Evolutionary conservation across 2,113 vertebrate genomes (phyloP), one percentile per base, ranked within the genome.

Genomic region (Phaetusa simplex): DNA sequence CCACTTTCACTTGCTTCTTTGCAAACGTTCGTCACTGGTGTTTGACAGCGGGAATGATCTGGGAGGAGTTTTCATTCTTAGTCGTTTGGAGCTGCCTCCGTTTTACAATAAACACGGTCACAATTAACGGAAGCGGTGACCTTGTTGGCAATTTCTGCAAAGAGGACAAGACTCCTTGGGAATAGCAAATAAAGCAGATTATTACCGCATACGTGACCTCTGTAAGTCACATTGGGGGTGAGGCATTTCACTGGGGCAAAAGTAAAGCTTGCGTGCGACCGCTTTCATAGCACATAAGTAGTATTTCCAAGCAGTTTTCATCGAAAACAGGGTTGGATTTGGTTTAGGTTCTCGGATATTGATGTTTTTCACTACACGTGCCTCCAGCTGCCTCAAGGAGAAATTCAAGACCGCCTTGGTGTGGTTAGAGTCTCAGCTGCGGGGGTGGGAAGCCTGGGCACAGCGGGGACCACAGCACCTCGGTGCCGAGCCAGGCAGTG

Each of bases 91-190:
- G 61, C 70, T 1, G 0, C 82, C 93, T 80, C 64, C 0, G 0
- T 32, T 38, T 50, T 6, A 52, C 12, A 76, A 89, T 64, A 95
- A 97, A 95, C 97, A 95, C 30, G 71, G 86, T 5, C 73, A 97
- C 92, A 96, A 97, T 97, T 84, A 87, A 56, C 80, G 73, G 96
- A 97, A 97, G 80, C 6, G 0, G 24, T 91, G 91, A 96, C 95
- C 86, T 95, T 49, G 52, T 71, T 91, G 69, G 77, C 77, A 72
- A 7, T 56, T 74, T 93, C 77, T 96, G 59, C 47, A 92, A 65
- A 89, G 83, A 78, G 82, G 32, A 52, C 92, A 72, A 45, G 83
- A 45, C 27, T 94, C 61, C 86, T 52, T 76, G 83, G 65, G 76
- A 95, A 91, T 3, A 65, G 80, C 13, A 53, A 94, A 89, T 65